These are phyloP conservation scores for Romanogobio albipinnatus DNA, from an alignment of 2,113 vertebrate genomes.

Conservation along the genomic window DNA sequence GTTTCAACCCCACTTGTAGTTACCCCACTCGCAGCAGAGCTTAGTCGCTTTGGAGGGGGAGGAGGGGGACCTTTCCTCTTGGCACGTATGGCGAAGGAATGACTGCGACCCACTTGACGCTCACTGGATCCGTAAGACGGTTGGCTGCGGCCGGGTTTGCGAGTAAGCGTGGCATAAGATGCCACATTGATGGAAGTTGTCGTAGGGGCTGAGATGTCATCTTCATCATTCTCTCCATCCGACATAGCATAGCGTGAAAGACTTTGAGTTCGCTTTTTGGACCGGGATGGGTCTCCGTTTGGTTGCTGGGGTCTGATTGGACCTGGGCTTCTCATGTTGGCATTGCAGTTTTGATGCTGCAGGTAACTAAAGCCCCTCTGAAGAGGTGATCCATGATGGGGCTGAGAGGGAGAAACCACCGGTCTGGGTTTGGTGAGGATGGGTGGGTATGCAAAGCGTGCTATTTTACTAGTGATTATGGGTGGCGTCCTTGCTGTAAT, in stretches of 20 bases:
- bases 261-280: constrained; percentile 84
- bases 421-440: constrained; percentile 64
- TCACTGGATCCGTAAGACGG: constrained; percentile 48
- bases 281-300: constrained; percentile 78
- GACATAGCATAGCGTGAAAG: constrained; percentile 85
- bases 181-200: constrained; percentile 73
- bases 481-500: constrained; percentile 64
- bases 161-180: constrained; percentile 89
- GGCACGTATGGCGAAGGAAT: constrained; percentile 90
- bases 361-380: constrained; percentile 68
- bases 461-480: constrained; percentile 67
- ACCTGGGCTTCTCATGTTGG: constrained; percentile 27
- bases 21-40: constrained; percentile 89
- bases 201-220: constrained; percentile 33
- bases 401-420: constrained; percentile 46
- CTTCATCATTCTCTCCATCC: constrained; percentile 88
- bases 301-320: neutral
- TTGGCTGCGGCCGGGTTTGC: constrained; percentile 81
- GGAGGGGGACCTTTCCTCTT: constrained; percentile 91
- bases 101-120: constrained; percentile 87
- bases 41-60: constrained; percentile 90
- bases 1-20: constrained; percentile 67
- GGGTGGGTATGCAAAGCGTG: constrained; percentile 68
- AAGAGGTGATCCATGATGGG: constrained; percentile 58
- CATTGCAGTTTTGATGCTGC: constrained; percentile 48